Percentiles rank a stretch among this genome's conserved stretches.
These are phyloP conservation scores for Eurystomus glaucurus DNA, from an alignment of 2,797 vertebrate genomes.

Conservation along the genomic window DNA sequence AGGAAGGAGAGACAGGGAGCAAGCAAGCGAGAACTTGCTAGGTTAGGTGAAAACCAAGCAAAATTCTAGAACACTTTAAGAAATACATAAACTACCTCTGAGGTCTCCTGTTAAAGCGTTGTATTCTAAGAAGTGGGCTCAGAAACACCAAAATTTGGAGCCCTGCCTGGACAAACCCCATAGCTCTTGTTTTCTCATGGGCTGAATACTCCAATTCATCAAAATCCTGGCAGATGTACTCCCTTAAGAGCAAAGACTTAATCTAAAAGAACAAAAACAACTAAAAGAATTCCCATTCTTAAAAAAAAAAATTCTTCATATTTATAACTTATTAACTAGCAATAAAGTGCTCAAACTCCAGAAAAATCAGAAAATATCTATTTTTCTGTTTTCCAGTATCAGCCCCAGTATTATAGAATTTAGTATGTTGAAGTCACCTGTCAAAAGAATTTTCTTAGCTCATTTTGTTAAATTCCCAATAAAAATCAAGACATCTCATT, in stretches of 20 bases:
- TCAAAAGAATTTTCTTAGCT: background rate
- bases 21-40: accelerated
- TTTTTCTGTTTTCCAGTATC: background rate
- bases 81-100: background rate
- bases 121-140: background rate
- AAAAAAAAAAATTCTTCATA: background rate
- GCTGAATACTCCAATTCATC: background rate
- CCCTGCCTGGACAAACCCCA: accelerated
- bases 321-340: background rate
- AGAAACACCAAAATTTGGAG: background rate
- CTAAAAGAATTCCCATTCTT: background rate
- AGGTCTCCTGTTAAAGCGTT: background rate
- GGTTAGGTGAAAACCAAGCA: background rate
- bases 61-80: background rate
- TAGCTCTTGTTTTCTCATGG: background rate
- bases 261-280: background rate
- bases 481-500: background rate
- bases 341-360: background rate
- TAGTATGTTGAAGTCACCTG: background rate
- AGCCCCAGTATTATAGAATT: background rate
- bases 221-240: background rate
- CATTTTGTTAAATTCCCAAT: background rate
- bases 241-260: background rate
- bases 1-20: background rate
- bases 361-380: background rate